Evolutionary conservation across 2,797 vertebrate species (phyloP), one percentile per base, ranked within the genome.

Genomic region (Erithacus rubecula): DNA sequence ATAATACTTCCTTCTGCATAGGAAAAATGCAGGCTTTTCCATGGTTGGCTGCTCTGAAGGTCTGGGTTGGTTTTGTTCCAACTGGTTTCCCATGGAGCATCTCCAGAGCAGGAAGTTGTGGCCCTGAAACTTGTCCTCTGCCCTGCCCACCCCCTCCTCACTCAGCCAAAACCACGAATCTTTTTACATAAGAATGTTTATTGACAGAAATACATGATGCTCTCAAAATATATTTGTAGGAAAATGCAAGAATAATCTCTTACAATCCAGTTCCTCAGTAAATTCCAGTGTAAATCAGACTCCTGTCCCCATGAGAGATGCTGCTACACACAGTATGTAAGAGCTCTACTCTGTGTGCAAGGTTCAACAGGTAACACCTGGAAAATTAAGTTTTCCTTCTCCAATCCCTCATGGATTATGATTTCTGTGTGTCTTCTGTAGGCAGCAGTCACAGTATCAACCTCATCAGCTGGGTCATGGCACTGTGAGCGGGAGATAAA

Each of bases 261-360:
- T 97, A 98, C 96, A 97, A 97, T 98, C 96, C 97, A 97, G 95
- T 97, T 97, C 94, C 93, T 97, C 81, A 59, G 71, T 97, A 96
- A 98, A 95, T 97, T 98, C 98, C 98, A 98, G 98, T 98, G 98
- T 98, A 98, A 96, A 96, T 97, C 95, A 98, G 98, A 98, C 98
- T 96, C 98, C 98, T 98, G 98, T 98, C 97, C 98, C 90, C 43
- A 29, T 94, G 80, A 95, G 90, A 97, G 83, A 83, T 76, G 94
- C 93, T 92, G 89, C 92, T 83, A 56, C 65, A 91, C 75, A 93
- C 77, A 89, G 89, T 83, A 80, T 62, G 34, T 91, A 82, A 89
- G 91, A 96, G 83, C 84, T 94, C 68, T 90, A 58, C 41, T 36
- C 30, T 2, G 74, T 49, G 88, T 75, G 89, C 89, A 93, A 83